Evolutionary conservation across 2,113 vertebrate species (phyloP), one percentile per base, ranked within the genome.

Genomic region (Hemicordylus capensis): DNA sequence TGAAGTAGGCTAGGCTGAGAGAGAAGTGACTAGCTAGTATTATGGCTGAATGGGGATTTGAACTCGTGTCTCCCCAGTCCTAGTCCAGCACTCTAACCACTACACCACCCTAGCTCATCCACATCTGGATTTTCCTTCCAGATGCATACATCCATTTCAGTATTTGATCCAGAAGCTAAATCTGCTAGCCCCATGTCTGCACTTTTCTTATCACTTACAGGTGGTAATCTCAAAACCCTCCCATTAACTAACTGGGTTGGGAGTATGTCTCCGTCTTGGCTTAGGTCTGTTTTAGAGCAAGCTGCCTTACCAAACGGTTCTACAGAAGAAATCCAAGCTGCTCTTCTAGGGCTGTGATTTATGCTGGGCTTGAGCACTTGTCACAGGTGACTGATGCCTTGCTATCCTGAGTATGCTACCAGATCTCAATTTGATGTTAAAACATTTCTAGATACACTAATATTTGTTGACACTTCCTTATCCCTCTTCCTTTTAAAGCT

Each of bases 351-450:
- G n/a, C 66, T 81, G 63, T 81, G 51, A 69, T 81, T 69, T 81
- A 17, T 37, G 42, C 46, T 80, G 77, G 28, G 44, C 48, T 22
- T 10, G 34, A 34, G 11, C 76, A 15, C 31, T 84, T 90, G 86
- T 88, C 24, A 54, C 82, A 66, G 66, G 22, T 87, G 37, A 83
- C 39, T n/a, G 37, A 63, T 75, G 56, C 31, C 42, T 63, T n/a
- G 42, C 39, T 19, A 31, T 63, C 59, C 14, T 22, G 58, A 28
- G 42, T 31, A 26, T 59, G 31, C 24, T 74, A 14, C 42, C 56
- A 28, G 24, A 81, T 70, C 34, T n/a, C 76, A 46, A 67, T 77
- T 58, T 10, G 59, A 69, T 67, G 51, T 24, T 34, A 76, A 67
- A 64, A 76, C 19, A n/a, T 54, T 6, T 54, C 63, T 31, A 76